Evolutionary conservation across 2,888 invertebrate genomes (phyloP).

Genomic region (Cheilosia grossa): DNA sequence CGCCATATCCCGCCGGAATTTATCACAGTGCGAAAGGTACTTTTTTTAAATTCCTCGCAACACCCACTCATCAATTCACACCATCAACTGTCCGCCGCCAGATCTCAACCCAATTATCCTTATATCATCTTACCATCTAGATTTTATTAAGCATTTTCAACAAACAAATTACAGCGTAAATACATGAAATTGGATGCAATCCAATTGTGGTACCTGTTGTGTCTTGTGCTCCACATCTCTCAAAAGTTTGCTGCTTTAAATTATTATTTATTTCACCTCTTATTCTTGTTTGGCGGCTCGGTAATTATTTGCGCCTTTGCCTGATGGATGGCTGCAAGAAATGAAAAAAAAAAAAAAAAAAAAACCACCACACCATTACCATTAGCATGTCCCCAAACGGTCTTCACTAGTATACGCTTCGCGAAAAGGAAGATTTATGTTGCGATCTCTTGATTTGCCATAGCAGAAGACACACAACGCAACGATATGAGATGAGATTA

Average conservation of each 20-base stretch:
- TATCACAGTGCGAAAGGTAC: too few relatives aligned
- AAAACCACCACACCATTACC: slow-evolving; percentile 19
- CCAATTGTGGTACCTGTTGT: slow-evolving; percentile 65
- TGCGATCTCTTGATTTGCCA: slow-evolving; percentile 39
- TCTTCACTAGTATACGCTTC: background rate
- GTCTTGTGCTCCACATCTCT: slow-evolving; percentile 60
- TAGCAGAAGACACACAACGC: slow-evolving; percentile 15
- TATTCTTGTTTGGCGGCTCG: slow-evolving; percentile 46
- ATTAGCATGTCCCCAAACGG: slow-evolving; percentile 15
- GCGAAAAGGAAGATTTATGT: slow-evolving; percentile 56
- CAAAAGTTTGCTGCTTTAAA: slow-evolving; percentile 30
- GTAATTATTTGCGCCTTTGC: slow-evolving; percentile 60
- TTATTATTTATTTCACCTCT: slow-evolving; percentile 63
- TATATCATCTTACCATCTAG: slow-evolving; percentile 16
- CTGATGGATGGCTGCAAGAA: slow-evolving; percentile 46
- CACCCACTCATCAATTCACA: slow-evolving; percentile 28
- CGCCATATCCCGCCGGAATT: too few relatives aligned
- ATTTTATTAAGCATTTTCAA: slow-evolving; percentile 58
- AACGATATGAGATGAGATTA: slow-evolving; percentile 41
- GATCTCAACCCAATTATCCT: slow-evolving; percentile 60
- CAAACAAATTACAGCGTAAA: slow-evolving; percentile 68
- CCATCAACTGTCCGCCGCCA: background rate
- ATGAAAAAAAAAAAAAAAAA: too few relatives aligned
- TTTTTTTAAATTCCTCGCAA: slow-evolving; percentile 7
- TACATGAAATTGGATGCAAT: slow-evolving; percentile 65